phyloP scores from a whole-genome alignment of 2,888 invertebrate species.

The Drosophila lutescens region DNA sequence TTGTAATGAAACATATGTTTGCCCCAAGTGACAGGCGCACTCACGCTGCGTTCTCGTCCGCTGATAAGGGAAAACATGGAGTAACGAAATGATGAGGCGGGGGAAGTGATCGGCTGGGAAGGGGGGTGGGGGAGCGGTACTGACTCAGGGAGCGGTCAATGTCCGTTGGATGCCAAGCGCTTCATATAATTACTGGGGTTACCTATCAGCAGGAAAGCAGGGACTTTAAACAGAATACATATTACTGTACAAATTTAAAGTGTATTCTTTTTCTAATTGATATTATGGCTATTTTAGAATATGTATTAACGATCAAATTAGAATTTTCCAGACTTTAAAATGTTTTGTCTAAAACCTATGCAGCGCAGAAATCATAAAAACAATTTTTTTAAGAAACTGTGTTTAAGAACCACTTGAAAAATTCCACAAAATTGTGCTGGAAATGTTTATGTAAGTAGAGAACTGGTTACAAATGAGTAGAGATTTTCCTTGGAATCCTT shows the following conservation, averaged over 20 bases:
- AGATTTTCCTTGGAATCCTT: too few relatives aligned
- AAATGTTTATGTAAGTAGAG: background rate
- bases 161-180: slow-evolving; percentile 11
- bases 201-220: background rate
- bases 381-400: too few relatives aligned
- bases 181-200: slow-evolving; percentile 3
- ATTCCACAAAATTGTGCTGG: background rate
- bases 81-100: background rate
- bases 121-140: background rate
- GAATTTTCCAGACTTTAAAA: too few relatives aligned
- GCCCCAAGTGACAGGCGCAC: slow-evolving; percentile 73
- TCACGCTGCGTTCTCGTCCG: slow-evolving; percentile 52
- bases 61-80: slow-evolving; percentile 40
- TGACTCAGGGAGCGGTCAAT: slow-evolving; percentile 39
- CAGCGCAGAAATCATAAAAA: background rate
- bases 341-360: too few relatives aligned
- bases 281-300: too few relatives aligned
- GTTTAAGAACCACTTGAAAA: background rate
- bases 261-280: too few relatives aligned
- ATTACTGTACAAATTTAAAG: too few relatives aligned
- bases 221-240: background rate
- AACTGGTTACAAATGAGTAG: too few relatives aligned
- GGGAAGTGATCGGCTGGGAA: background rate
- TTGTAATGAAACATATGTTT: slow-evolving; percentile 76
- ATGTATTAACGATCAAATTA: too few relatives aligned